Evolutionary conservation across 2,888 invertebrate genomes (phyloP), one percentile per base, ranked within the genome.

Genomic region (Drosophila paramelanica): DNA sequence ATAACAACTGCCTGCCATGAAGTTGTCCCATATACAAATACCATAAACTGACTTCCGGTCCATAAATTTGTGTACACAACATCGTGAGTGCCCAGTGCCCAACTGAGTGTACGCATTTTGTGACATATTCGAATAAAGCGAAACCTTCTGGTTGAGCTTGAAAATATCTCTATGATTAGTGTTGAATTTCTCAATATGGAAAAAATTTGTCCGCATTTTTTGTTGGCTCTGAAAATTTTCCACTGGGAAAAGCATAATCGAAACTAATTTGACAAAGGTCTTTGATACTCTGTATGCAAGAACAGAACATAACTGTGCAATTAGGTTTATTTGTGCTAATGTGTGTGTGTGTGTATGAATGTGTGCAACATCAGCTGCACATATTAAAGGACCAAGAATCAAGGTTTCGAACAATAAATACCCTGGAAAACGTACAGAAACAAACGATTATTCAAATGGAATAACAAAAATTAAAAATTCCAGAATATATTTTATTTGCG

Each of bases 41-140:
- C 77, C 77, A 73, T 85, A 85, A 80, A 80, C 80, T 68, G 71
- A 80, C 80, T 82, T 76, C 68, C 70, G 70, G 27, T 17, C 67
- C 69, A 75, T 85, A 82, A 80, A 85, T 67, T 73, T 56, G 49
- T 42, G 42, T 56, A 68, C 14, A 57, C 50, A 45, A 50, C 38
- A 45, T 33, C 17, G 50, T n/a, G 36, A 46, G 17, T 23, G 47
- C 52, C 69, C 64, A 33, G 45, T 67, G 41, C 5, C 31, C 53
- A 70, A 72, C 47, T 66, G 43, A 36, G 50, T 17, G 11, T 10
- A 7, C 52, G 36, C 10, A 33, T 11, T 5, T 46, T 13, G 10
- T 27, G 36, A 14, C 31, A 31, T 31, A 31, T 31, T 31, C 3
- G 31, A 31, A 31, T 31, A 3, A 31, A 10, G 31, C 10, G 31